Evolutionary conservation across 2,797 vertebrate genomes (phyloP).

Genomic region (Ctenosaura bakeri): DNA sequence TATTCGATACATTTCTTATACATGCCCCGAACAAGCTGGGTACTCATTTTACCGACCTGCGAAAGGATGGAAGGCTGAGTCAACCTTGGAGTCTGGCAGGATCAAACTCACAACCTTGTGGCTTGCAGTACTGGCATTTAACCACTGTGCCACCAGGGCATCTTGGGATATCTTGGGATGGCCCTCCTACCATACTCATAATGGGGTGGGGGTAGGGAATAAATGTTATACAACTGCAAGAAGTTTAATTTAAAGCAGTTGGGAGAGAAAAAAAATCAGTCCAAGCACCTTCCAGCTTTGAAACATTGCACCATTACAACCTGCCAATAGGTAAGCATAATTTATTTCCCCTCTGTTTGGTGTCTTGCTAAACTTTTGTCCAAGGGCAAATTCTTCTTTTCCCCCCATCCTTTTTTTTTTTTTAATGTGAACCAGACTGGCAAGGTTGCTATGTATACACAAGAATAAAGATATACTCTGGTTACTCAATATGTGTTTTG

Average conservation of each 20-base stretch:
- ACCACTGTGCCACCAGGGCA: no score
- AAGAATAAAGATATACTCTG: conserved; percentile 70
- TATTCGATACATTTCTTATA: no score
- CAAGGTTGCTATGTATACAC: conserved; percentile 71
- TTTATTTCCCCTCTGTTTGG: conserved; percentile 45
- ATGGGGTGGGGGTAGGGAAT: background rate
- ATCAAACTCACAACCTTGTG: no score
- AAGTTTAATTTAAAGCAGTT: conserved; percentile 28
- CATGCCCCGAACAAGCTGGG: no score
- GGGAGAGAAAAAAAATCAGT: background rate
- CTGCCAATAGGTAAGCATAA: conserved; percentile 44
- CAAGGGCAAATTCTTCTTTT: conserved; percentile 66
- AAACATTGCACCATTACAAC: conserved; percentile 24
- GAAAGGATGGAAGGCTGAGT: no score
- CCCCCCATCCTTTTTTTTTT: background rate
- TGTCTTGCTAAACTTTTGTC: conserved; percentile 68
- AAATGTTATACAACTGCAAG: background rate
- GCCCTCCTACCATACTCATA: background rate
- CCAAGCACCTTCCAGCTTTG: background rate
- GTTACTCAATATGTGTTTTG: conserved; percentile 81
- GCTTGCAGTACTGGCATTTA: no score
- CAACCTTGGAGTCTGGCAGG: no score
- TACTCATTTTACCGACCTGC: no score
- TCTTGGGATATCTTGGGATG: background rate
- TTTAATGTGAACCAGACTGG: conserved; percentile 65